phyloP scores from a whole-genome alignment of 1,140 invertebrate genomes.

The Cherax destructor region DNA sequence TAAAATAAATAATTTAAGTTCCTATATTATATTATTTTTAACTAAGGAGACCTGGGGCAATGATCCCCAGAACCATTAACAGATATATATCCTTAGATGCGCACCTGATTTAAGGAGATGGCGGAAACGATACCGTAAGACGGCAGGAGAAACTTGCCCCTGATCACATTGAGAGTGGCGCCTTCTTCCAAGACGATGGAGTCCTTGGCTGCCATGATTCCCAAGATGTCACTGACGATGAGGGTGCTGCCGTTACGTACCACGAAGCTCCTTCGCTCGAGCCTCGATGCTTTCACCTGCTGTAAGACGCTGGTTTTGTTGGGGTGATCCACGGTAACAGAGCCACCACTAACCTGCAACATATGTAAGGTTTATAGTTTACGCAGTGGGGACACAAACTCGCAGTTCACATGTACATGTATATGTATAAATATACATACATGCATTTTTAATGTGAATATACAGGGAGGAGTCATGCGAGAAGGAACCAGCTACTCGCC shows the following conservation, averaged over 20 bases:
- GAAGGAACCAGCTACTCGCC: no score
- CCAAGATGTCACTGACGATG: slow-evolving; percentile 22
- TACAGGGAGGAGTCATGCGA: no score
- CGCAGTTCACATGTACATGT: no score
- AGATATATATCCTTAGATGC: background rate
- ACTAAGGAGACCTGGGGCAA: no score
- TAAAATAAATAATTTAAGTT: no score
- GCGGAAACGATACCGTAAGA: slow-evolving; percentile 24
- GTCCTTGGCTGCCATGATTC: slow-evolving; percentile 4
- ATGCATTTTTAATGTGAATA: no score
- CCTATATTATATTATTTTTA: no score
- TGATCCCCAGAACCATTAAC: no score
- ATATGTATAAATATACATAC: no score
- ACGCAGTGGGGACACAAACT: no score
- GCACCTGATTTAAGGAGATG: slow-evolving; percentile 31
- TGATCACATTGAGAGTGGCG: background rate
- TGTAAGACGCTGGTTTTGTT: background rate
- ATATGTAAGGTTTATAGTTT: background rate
- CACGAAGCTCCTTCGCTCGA: slow-evolving; percentile 33
- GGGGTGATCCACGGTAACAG: slow-evolving; percentile 20
- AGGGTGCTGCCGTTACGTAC: slow-evolving; percentile 32
- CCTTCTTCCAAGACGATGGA: slow-evolving; percentile 44
- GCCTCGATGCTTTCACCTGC: background rate
- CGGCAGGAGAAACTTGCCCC: background rate
- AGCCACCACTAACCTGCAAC: slow-evolving; percentile 12